These are phyloP conservation scores for Slavum lentiscoides DNA, from an alignment of 2,888 invertebrate species.

Conservation along the genomic window DNA sequence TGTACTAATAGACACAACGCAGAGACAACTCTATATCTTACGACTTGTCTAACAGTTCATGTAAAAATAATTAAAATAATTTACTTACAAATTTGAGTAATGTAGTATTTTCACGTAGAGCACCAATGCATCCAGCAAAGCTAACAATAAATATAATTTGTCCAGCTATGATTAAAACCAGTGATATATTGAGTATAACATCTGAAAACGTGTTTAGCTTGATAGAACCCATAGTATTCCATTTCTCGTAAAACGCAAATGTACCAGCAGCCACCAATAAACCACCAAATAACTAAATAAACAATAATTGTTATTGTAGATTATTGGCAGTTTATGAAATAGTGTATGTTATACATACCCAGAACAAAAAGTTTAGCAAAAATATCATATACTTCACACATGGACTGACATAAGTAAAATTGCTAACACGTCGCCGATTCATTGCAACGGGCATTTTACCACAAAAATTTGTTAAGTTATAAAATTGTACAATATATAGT, in stretches of 20 bases:
- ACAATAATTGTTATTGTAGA: constrained; percentile 27
- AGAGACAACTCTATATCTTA: no score
- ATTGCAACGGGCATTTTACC: constrained; percentile 34
- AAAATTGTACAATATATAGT: neutral
- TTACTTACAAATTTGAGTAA: constrained; percentile 82
- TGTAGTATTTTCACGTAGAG: constrained; percentile 87
- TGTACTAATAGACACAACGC: no score
- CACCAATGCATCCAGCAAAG: constrained; percentile 91
- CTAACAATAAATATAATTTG: constrained; percentile 90
- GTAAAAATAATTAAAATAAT: neutral
- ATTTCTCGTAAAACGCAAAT: constrained; percentile 91
- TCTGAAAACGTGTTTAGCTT: constrained; percentile 86
- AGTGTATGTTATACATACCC: constrained; percentile 68
- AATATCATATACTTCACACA: constrained; percentile 90
- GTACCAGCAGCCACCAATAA: constrained; percentile 82
- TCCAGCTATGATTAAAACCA: constrained; percentile 87
- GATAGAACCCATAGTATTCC: constrained; percentile 83
- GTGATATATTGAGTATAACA: constrained; percentile 80
- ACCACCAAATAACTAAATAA: constrained; percentile 78
- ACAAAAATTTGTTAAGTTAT: neutral
- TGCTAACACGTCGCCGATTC: constrained; percentile 44
- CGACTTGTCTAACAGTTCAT: neutral
- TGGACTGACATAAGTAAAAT: constrained; percentile 78
- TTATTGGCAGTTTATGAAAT: neutral
- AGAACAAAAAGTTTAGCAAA: constrained; percentile 84